These are phyloP conservation scores for Silvanus unidentatus DNA, from an alignment of 2,888 invertebrate genomes.

Conservation along the genomic window DNA sequence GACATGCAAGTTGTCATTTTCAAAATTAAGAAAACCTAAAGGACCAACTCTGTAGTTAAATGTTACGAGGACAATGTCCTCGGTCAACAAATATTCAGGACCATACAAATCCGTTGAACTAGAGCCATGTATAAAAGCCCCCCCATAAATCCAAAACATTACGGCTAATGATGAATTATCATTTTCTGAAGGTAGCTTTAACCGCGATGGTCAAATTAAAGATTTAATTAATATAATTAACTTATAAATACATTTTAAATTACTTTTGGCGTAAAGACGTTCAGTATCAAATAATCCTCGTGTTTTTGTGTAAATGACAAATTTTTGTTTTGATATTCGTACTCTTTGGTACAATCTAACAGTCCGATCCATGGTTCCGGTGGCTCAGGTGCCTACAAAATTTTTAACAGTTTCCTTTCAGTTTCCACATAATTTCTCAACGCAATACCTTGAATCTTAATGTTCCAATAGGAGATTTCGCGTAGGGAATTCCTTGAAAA, in stretches of 20 bases:
- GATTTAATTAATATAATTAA: neutral
- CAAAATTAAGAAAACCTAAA: constrained; percentile 46
- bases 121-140: constrained; percentile 48
- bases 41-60: constrained; percentile 49
- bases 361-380: constrained; percentile 27
- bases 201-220: too few relatives aligned
- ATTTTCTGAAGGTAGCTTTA: neutral
- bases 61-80: constrained; percentile 47
- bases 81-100: constrained; percentile 47
- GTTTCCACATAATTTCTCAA: too few relatives aligned
- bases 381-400: constrained; percentile 28
- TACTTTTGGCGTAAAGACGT: constrained; percentile 30
- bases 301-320: constrained; percentile 2
- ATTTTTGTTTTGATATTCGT: constrained; percentile 25
- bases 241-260: neutral
- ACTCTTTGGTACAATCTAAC: constrained; percentile 26
- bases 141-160: constrained; percentile 51
- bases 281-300: constrained; percentile 33
- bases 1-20: constrained; percentile 44
- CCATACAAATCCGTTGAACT: constrained; percentile 38
- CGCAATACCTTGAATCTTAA: constrained; percentile 43
- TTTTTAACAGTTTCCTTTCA: too few relatives aligned
- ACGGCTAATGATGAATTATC: constrained; percentile 26
- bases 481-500: constrained; percentile 43
- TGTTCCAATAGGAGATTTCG: constrained; percentile 39